A percentile compares a stretch with the other conserved stretches of the same genome.
These are phyloP conservation scores for Acropora tenuis DNA, from an alignment of 64 coral and sea anemone species.

Conservation along the genomic window DNA sequence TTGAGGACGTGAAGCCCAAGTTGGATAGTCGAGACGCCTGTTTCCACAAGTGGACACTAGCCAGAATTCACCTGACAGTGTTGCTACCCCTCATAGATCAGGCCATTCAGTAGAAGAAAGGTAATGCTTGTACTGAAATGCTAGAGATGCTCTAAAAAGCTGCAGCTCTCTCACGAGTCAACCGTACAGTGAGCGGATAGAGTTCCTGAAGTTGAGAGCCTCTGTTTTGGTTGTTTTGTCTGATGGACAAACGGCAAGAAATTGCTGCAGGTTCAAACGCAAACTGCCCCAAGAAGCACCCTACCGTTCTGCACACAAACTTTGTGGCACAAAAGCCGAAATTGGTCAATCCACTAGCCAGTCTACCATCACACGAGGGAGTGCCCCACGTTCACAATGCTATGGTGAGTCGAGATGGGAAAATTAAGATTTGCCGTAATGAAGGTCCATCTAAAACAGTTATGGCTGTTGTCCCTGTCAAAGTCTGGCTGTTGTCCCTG, in stretches of 20 bases:
- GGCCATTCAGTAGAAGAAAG: background rate
- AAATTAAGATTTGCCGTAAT: background rate
- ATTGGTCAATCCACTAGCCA: background rate
- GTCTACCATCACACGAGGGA: background rate
- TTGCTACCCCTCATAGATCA: background rate
- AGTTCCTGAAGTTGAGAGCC: too few relatives aligned
- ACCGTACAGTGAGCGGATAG: background rate
- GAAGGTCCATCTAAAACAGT: background rate
- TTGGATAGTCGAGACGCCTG: background rate
- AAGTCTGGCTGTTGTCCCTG: background rate
- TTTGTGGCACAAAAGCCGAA: background rate
- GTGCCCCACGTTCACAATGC: background rate
- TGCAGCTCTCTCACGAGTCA: background rate
- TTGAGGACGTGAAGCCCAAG: conserved; percentile 11
- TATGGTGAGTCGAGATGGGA: background rate
- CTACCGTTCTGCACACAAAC: background rate
- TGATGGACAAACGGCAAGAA: background rate
- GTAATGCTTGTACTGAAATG: background rate
- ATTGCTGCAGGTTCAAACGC: background rate
- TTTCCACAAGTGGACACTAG: background rate
- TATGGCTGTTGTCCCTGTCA: background rate
- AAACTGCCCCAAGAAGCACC: conserved; percentile 1
- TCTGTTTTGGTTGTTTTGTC: conserved; percentile 22
- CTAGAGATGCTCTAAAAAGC: background rate
- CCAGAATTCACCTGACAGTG: background rate